These are phyloP conservation scores for Eupithecia dodoneata DNA, from an alignment of 2,888 invertebrate genomes.

Conservation along the genomic window DNA sequence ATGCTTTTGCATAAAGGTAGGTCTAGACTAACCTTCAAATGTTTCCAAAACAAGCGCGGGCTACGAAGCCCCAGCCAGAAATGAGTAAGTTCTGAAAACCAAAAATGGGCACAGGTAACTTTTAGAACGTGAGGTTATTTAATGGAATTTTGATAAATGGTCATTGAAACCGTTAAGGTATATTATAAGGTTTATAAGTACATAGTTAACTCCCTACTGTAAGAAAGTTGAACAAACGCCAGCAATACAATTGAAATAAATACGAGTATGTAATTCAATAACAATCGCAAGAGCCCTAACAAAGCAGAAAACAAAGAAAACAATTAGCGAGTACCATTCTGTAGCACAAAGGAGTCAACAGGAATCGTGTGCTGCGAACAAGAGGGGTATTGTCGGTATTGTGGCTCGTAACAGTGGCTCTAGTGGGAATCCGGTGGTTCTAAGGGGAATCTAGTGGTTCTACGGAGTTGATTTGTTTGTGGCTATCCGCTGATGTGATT, in stretches of 20 bases:
- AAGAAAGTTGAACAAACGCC: not conserved
- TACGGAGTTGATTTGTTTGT: slow-evolving; percentile 7
- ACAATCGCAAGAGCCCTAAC: not conserved
- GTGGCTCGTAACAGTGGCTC: slow-evolving; percentile 3
- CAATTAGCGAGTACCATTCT: slow-evolving; percentile 3
- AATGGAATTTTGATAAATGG: no score
- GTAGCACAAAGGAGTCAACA: not conserved
- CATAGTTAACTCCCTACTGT: not conserved
- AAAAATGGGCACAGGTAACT: no score
- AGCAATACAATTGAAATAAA: not conserved
- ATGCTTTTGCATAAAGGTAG: no score
- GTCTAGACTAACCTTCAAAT: no score
- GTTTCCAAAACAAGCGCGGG: no score
- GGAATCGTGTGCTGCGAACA: not conserved
- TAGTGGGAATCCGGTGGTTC: slow-evolving; percentile 3
- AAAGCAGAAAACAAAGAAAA: slow-evolving; percentile 2
- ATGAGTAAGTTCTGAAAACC: no score
- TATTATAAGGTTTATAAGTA: not conserved
- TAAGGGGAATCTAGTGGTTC: slow-evolving; percentile 3
- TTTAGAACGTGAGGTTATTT: not conserved
- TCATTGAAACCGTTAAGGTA: not conserved
- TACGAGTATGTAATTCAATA: not conserved
- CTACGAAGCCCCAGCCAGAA: no score
- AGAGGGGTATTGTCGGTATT: not conserved
- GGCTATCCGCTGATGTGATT: slow-evolving; percentile 23